Conservation (phyloP, 1,140 invertebrate genomes). For the Camponotus floridanus region DNA sequence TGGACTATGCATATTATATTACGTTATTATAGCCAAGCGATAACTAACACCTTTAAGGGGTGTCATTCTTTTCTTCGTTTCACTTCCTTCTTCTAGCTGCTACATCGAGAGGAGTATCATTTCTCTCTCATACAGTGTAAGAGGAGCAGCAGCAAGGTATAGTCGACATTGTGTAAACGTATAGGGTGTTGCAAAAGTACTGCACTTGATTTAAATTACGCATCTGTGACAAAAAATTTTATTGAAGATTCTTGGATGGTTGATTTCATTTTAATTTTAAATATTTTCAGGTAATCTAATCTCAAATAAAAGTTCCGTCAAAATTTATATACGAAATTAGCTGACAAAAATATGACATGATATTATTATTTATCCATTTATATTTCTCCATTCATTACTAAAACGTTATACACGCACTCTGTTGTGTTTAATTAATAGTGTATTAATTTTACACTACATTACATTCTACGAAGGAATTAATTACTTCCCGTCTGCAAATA, state of each 20-base stretch:
- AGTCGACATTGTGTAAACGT: conserved; percentile 13
- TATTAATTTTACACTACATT: conserved; percentile 18
- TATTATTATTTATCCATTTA: not conserved
- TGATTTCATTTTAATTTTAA: not conserved
- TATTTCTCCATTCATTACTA: conserved; percentile 25
- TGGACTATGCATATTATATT: conserved; percentile 73
- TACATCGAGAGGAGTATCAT: conserved; percentile 39
- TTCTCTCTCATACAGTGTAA: conserved; percentile 12
- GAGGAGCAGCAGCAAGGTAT: conserved; percentile 26
- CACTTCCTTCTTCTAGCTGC: conserved; percentile 65
- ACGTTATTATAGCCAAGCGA: conserved; percentile 81
- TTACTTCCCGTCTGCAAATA: conserved; percentile 1
- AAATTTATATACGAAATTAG: conserved; percentile 8
- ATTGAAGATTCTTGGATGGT: not conserved
- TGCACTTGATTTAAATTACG: not conserved
- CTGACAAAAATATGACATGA: not conserved
- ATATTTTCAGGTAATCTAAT: not conserved
- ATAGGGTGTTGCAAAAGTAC: conserved; percentile 31
- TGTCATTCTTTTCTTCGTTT: conserved; percentile 49
- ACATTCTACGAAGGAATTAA: not conserved
- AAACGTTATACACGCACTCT: not conserved
- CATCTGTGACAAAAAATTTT: not conserved
- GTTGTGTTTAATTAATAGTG: conserved; percentile 16
- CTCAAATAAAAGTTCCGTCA: not conserved
- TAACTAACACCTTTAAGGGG: conserved; percentile 81